Evolutionary conservation across 2,888 invertebrate species (phyloP), one percentile per base, ranked within the genome.

Genomic region (Acrobasis consociella): DNA sequence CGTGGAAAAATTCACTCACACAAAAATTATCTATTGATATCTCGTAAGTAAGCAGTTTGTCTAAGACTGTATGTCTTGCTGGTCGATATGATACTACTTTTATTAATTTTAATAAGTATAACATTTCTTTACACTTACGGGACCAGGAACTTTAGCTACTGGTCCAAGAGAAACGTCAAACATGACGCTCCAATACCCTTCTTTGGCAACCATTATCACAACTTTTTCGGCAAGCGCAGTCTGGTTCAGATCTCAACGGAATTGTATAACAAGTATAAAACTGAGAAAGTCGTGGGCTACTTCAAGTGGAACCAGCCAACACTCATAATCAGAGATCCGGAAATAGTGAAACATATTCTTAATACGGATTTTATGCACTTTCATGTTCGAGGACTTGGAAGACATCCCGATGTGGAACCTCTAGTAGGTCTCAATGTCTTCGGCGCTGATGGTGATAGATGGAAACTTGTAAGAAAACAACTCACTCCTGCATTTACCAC

Each of bases 401-500:
- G 82, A 11, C 66, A 81, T 50, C 64, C 72, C 0, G 72, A 78
- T 58, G 55, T 64, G 5, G 88, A 90, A 58, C 82, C 86, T 0
- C 46, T 46, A 46, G 16, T 85, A 1, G 66, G 81, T 13, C 55
- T 62, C 8, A 87, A 83, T 62, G 58, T 89, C 37, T 89, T 90
- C 62, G 75, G 79, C 46, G 77, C 62, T 7, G 84, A 88, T 31
- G 89, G 89, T 0, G 89, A 90, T 53, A 58, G 60, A 5, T 90
- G 90, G 90, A 87, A 80, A 64, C 69, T 89, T 9, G 62, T 86
- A 13, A 76, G 89, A 0, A 83, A 88, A 64, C 78, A 83, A 8
- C 60, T 89, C 15, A 87, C 89, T 13, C 76, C 87, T 0, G 82
- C 87, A 0, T 89, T 89, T 62, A 89, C 89, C 1, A 83, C 81